These are phyloP conservation scores for Azemiops feae DNA, from an alignment of 2,113 vertebrate species.

Conservation along the genomic window DNA sequence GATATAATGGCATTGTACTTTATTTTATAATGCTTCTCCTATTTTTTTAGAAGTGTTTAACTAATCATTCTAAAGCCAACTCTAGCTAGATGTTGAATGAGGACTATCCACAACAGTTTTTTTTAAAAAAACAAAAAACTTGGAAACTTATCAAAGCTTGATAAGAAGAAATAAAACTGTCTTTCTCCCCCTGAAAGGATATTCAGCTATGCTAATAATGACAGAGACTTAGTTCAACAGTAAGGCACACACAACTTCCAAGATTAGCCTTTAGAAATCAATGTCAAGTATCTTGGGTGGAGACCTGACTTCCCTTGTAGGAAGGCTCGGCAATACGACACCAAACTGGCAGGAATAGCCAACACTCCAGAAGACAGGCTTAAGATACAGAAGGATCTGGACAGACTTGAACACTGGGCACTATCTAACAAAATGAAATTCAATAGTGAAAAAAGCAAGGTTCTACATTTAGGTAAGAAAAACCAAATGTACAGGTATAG, in stretches of 20 bases:
- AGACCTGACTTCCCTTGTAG: not conserved
- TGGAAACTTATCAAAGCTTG: not conserved
- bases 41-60: not conserved
- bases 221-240: not conserved
- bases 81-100: not conserved
- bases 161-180: not conserved
- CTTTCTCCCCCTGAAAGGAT: not conserved
- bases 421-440: too few species aligned
- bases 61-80: not conserved
- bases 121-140: too few species aligned
- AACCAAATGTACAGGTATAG: too few species aligned
- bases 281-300: not conserved
- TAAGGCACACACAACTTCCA: not conserved
- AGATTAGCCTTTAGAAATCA: not conserved
- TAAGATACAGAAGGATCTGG: too few species aligned
- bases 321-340: not conserved
- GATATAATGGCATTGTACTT: not conserved
- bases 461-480: too few species aligned
- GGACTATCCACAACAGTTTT: not conserved
- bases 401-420: too few species aligned
- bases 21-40: not conserved
- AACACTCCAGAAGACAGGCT: too few species aligned
- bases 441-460: too few species aligned
- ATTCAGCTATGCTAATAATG: not conserved
- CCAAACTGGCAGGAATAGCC: too few species aligned